These are phyloP conservation scores for Digitonthophagus gazella DNA, from an alignment of 2,888 invertebrate species.

Conservation along the genomic window DNA sequence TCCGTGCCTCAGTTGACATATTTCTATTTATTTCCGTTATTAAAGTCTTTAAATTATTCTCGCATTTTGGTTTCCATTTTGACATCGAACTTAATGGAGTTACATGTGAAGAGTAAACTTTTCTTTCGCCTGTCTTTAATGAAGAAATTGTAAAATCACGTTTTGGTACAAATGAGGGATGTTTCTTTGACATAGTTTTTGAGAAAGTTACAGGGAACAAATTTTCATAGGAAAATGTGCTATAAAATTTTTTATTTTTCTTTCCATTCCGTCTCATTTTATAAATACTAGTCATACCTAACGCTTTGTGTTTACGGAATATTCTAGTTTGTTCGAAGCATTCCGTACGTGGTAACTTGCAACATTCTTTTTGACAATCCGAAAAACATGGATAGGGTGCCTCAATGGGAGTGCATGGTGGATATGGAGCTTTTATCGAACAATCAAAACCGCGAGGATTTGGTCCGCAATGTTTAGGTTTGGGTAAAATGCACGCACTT, in stretches of 20 bases:
- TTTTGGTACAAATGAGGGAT: background rate
- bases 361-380: too few species aligned
- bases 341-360: too few species aligned
- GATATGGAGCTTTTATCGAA: too few species aligned
- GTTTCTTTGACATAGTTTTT: background rate
- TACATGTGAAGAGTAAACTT: background rate
- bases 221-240: background rate
- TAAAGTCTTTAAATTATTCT: too few species aligned
- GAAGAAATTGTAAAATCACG: background rate
- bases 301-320: background rate
- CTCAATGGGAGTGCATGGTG: too few species aligned
- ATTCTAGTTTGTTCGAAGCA: background rate
- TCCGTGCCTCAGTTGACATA: background rate
- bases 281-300: background rate
- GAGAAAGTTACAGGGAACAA: background rate
- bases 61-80: too few species aligned
- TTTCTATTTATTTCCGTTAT: background rate
- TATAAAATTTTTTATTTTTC: background rate
- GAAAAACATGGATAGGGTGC: too few species aligned
- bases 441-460: too few species aligned
- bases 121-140: background rate
- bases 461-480: too few species aligned
- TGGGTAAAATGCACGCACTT: background rate
- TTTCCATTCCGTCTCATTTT: background rate
- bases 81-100: background rate